A percentile compares a stretch with the other conserved stretches of the same genome.
Evolutionary conservation across 2,113 vertebrate genomes (phyloP).

Genomic region (Apteryx mantelli): DNA sequence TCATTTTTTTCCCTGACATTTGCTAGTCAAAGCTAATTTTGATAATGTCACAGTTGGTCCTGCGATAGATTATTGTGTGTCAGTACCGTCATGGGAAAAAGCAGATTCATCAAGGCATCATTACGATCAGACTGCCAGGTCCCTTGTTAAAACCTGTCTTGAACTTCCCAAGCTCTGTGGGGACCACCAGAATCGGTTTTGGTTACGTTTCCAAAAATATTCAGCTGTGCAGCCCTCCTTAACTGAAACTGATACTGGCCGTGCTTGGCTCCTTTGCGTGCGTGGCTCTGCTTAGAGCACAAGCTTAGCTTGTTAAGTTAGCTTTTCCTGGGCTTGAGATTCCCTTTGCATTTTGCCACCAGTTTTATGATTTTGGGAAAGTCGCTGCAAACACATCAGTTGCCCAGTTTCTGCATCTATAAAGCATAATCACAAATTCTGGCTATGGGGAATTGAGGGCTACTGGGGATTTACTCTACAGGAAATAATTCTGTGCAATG

Average conservation of each 20-base stretch:
- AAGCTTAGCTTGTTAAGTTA: not conserved
- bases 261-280: fast-evolving
- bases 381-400: not conserved
- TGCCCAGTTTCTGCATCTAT: not conserved
- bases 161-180: not conserved
- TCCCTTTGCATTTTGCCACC: not conserved
- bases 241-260: fast-evolving
- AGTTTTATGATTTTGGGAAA: not conserved
- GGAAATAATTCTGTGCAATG: not conserved
- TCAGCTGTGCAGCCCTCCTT: fast-evolving
- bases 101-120: fast-evolving
- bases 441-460: not conserved
- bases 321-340: not conserved
- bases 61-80: no score
- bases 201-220: not conserved
- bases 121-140: fast-evolving
- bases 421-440: not conserved
- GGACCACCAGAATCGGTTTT: not conserved
- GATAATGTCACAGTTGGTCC: not conserved
- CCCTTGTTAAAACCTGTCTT: not conserved
- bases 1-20: fast-evolving
- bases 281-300: not conserved
- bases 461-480: constrained; percentile 40
- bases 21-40: not conserved
- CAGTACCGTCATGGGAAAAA: not conserved